These are phyloP conservation scores for Dicranocentrus wangi DNA, from an alignment of 2,888 invertebrate genomes.

Conservation along the genomic window DNA sequence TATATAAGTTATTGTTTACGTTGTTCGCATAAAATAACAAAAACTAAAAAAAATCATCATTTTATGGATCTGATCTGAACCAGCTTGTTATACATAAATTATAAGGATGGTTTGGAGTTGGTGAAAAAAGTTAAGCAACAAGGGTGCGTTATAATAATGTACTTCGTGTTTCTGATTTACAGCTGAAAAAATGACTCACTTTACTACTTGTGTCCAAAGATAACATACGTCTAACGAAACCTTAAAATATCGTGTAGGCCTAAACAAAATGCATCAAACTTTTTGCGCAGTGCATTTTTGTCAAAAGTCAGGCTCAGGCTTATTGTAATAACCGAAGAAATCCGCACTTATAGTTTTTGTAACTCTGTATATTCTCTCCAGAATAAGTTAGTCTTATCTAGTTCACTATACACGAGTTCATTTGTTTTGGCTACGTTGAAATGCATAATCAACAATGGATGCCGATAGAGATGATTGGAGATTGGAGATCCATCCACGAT, in stretches of 20 bases:
- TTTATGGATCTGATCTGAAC: conserved; percentile 32
- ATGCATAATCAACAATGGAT: neutral
- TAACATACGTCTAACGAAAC: neutral
- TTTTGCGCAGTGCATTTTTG: conserved; percentile 33
- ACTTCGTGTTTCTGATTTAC: conserved; percentile 36
- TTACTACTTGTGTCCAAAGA: conserved; percentile 62
- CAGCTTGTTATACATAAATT: neutral
- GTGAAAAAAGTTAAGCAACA: conserved; percentile 12
- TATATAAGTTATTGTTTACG: conserved; percentile 10
- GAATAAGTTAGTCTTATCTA: conserved; percentile 6
- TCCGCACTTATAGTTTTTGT: conserved; percentile 49
- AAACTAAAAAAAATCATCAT: conserved; percentile 22
- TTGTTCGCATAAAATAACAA: conserved; percentile 17
- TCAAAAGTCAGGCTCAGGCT: conserved; percentile 59
- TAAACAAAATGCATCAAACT: conserved; percentile 28
- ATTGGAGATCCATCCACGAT: too few species aligned
- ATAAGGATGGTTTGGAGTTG: neutral
- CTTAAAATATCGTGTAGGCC: conserved; percentile 16
- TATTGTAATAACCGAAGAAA: conserved; percentile 44
- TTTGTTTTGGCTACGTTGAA: neutral
- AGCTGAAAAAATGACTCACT: conserved; percentile 33
- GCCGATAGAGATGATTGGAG: too few species aligned
- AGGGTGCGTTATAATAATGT: conserved; percentile 48
- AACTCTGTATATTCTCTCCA: conserved; percentile 3
- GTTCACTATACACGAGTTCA: conserved; percentile 8